These are phyloP conservation scores for Pseudomyrmex gracilis DNA, from an alignment of 1,140 invertebrate species.

Conservation along the genomic window DNA sequence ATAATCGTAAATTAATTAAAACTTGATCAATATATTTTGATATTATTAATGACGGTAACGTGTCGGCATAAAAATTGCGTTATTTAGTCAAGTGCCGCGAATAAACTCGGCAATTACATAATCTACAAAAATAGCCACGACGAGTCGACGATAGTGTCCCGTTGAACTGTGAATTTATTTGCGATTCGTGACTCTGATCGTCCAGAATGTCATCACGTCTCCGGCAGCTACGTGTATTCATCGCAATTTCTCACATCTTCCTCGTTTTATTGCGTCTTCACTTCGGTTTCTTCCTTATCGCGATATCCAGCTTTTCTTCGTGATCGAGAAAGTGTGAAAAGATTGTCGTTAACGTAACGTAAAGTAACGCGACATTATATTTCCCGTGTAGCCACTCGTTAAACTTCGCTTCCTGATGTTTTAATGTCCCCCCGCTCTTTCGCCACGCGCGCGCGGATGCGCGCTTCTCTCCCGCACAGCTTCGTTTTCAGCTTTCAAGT, in stretches of 20 bases:
- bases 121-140: constrained; percentile 30
- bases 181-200: not conserved
- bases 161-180: not conserved
- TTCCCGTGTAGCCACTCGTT: constrained; percentile 68
- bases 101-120: constrained; percentile 36
- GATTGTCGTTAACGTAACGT: constrained; percentile 23
- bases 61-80: constrained; percentile 19
- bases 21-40: constrained; percentile 32
- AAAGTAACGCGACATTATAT: constrained; percentile 62
- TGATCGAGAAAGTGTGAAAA: constrained; percentile 48
- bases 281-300: not conserved
- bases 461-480: constrained; percentile 1
- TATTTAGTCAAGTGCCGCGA: constrained; percentile 24
- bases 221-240: too few relatives aligned
- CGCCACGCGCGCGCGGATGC: constrained; percentile 70
- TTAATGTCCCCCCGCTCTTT: constrained; percentile 63
- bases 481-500: not conserved
- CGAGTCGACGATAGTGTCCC: not conserved
- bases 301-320: constrained; percentile 24
- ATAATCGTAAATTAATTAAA: constrained; percentile 50
- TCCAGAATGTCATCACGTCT: not conserved
- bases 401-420: constrained; percentile 71
- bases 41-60: constrained; percentile 8
- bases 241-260: too few relatives aligned
- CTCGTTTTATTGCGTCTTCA: too few relatives aligned